Conservation (phyloP, 2,888 invertebrate species). For the Cryptophagus acutangulus region DNA sequence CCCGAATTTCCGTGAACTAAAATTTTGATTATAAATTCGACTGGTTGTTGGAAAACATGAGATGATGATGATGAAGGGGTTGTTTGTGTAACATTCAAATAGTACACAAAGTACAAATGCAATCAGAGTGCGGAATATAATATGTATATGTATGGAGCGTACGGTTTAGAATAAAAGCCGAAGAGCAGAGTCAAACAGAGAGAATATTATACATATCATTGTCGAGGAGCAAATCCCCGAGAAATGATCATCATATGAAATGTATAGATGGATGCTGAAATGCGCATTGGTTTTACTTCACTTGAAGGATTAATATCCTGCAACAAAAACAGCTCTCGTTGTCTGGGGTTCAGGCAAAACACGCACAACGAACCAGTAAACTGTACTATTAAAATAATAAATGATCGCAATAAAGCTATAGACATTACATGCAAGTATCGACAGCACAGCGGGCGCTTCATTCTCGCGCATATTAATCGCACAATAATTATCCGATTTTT, state of each 20-base stretch:
- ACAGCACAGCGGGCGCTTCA: slow-evolving; percentile 41
- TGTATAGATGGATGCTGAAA: neutral
- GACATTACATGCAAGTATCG: slow-evolving; percentile 44
- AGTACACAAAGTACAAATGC: slow-evolving; percentile 26
- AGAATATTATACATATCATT: slow-evolving; percentile 23
- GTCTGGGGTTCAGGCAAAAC: slow-evolving; percentile 31
- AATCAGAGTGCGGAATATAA: slow-evolving; percentile 20
- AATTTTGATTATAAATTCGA: too few relatives aligned
- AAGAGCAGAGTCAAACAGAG: slow-evolving; percentile 3
- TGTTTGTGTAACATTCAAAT: slow-evolving; percentile 26
- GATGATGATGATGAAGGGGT: too few relatives aligned
- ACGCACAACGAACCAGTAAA: slow-evolving; percentile 40
- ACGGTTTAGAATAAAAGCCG: neutral
- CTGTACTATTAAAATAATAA: slow-evolving; percentile 46
- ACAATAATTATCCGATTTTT: slow-evolving; percentile 41
- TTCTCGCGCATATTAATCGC: slow-evolving; percentile 44
- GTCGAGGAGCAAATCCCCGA: slow-evolving; percentile 37
- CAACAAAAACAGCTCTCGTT: too few relatives aligned
- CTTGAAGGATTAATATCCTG: slow-evolving; percentile 23
- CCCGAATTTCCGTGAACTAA: too few relatives aligned
- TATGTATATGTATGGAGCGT: neutral
- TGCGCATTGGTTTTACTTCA: neutral
- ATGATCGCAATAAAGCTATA: slow-evolving; percentile 44
- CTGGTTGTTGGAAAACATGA: too few relatives aligned
- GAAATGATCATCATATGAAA: slow-evolving; percentile 35